phyloP scores from a whole-genome alignment of 1,140 invertebrate genomes.

The Brachionus koreanus region DNA sequence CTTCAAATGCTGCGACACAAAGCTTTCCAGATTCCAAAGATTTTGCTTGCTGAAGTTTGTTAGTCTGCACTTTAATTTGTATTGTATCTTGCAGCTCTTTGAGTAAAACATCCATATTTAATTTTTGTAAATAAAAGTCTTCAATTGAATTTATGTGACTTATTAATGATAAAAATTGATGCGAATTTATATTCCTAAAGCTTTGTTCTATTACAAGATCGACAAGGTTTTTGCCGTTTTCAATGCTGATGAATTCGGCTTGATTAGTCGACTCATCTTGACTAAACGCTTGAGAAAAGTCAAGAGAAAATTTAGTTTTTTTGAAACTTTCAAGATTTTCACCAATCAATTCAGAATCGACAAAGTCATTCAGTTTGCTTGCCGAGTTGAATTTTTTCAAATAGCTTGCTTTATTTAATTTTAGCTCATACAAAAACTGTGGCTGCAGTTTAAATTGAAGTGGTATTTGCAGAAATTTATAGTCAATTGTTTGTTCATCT shows the following conservation, averaged over 20 bases:
- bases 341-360: neutral
- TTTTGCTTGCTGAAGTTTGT: neutral
- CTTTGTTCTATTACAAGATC: neutral
- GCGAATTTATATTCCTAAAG: neutral
- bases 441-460: neutral
- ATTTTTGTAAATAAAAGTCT: conserved; percentile 36
- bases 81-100: conserved; percentile 24
- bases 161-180: neutral
- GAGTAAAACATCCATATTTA: neutral
- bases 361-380: neutral
- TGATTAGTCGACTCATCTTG: neutral
- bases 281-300: neutral
- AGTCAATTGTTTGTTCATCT: neutral
- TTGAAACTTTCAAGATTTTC: neutral
- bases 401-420: neutral
- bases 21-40: neutral
- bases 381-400: neutral
- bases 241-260: neutral
- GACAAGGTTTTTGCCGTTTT: neutral
- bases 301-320: neutral
- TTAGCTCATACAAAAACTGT: neutral
- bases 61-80: neutral
- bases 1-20: conserved; percentile 19
- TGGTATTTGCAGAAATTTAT: neutral
- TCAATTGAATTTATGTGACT: neutral